phyloP scores from a whole-genome alignment of 2,888 invertebrate genomes.

The Hymenopus coronatus region DNA sequence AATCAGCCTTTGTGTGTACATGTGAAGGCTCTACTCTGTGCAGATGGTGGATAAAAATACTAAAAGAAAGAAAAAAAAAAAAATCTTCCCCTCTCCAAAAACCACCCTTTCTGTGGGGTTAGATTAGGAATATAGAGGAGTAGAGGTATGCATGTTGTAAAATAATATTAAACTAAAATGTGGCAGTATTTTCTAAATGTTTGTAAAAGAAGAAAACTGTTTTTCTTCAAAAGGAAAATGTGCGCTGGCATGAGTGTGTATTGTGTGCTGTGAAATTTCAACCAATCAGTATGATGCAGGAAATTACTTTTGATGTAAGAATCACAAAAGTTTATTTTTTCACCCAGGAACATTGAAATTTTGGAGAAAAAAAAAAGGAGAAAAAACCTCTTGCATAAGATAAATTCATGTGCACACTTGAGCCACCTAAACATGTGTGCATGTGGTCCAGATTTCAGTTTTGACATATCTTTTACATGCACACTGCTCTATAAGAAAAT shows the following conservation, averaged over 20 bases:
- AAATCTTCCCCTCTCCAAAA: neutral
- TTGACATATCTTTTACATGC: neutral
- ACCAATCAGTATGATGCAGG: neutral
- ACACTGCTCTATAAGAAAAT: neutral
- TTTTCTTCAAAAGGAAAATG: neutral
- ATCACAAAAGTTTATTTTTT: neutral
- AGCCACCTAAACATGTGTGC: neutral
- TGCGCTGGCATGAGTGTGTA: neutral
- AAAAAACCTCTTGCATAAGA: neutral
- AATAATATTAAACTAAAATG: neutral
- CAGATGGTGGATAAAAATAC: neutral
- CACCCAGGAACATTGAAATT: neutral
- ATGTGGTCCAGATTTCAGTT: neutral
- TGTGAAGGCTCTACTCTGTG: neutral
- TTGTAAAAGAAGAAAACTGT: neutral
- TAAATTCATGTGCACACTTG: neutral
- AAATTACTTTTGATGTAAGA: neutral
- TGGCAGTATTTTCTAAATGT: slow-evolving; percentile 13
- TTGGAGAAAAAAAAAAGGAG: neutral
- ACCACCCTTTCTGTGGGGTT: neutral
- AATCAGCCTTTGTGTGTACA: neutral
- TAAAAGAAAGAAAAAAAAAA: neutral
- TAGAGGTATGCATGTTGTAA: slow-evolving; percentile 5
- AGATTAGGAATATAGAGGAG: neutral
- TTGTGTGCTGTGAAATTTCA: neutral